Conservation (phyloP, 2,113 vertebrate species). For the Heterotis niloticus region DNA sequence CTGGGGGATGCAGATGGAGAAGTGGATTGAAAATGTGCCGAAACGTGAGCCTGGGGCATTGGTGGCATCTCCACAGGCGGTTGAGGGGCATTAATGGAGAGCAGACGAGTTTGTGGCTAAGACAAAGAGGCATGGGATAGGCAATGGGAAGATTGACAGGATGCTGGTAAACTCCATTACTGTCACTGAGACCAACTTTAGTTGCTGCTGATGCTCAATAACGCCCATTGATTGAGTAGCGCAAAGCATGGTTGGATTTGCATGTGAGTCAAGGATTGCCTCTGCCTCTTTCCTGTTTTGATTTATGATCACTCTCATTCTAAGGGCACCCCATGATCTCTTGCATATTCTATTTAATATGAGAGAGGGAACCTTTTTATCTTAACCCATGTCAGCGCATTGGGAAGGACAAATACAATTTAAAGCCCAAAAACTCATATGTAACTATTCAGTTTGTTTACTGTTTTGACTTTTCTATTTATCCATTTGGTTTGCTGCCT, state of each 20-base stretch:
- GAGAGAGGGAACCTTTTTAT: not conserved
- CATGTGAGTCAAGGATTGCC: not conserved
- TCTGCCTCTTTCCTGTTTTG: not conserved
- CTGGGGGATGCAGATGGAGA: too few relatives aligned
- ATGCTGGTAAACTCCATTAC: slow-evolving; percentile 3
- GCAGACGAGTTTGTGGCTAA: not conserved
- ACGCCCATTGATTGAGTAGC: not conserved
- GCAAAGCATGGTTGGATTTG: not conserved
- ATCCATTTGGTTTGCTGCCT: too few relatives aligned
- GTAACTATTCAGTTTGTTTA: too few relatives aligned
- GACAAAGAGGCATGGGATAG: not conserved
- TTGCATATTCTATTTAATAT: not conserved
- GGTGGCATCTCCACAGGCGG: not conserved
- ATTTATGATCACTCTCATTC: not conserved
- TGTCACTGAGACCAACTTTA: not conserved
- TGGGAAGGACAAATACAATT: too few relatives aligned
- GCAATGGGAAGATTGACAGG: not conserved
- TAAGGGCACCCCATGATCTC: not conserved
- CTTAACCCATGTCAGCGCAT: too few relatives aligned
- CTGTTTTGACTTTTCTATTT: too few relatives aligned
- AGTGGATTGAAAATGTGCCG: too few relatives aligned
- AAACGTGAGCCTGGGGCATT: not conserved
- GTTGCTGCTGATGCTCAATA: not conserved
- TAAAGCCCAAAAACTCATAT: too few relatives aligned
- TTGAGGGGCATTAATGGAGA: not conserved